Base-by-base conservation (phyloP, 2,888 invertebrate genomes). In the Mechanitis mazaeus region DNA sequence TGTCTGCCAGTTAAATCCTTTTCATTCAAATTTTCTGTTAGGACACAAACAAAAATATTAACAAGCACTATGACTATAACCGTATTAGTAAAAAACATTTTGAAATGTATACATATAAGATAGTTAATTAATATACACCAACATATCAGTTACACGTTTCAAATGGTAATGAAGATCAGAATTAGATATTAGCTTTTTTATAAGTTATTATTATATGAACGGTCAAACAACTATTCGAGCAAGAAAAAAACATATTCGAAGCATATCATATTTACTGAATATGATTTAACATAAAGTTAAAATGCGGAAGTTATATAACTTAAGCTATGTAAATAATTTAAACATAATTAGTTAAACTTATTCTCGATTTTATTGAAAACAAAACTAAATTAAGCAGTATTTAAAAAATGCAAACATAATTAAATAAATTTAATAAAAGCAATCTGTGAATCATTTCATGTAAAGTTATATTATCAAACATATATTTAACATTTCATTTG, bases 221-320 rank as follows among this genome's bases (percentile, higher is more conserved):
- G 78, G 76, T 79, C 71, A 77, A 79, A 77, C 74, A 74, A 84
- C 83, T 76, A 72, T 84, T 84, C 80, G 76, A 81, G 81, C 86
- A 72, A 83, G 82, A 79, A 73, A 75, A 68, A 71, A 72, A 5
- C 35, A 6, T 35, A 35, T 64, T 64, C 58, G 58, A 58, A 64
- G 64, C 59, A 63, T 9, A 42, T 63, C 56, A 45, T 63, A 58
- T 66, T 71, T 72, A 69, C 53, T 69, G 72, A 64, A 64, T 64
- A 63, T 68, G 60, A 68, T 55, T 72, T 73, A 70, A 69, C 63
- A 64, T 71, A 69, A 63, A 65, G 60, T 69, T 66, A 64, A 59
- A 61, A 60, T 69, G 68, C 64, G 70, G 70, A 72, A 73, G 66
- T 59, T 56, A 63, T 58, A 50, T 55, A 55, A 57, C 56, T 54